These are phyloP conservation scores for Meghimatium bilineatum DNA, from an alignment of 2,888 invertebrate genomes.

Conservation along the genomic window DNA sequence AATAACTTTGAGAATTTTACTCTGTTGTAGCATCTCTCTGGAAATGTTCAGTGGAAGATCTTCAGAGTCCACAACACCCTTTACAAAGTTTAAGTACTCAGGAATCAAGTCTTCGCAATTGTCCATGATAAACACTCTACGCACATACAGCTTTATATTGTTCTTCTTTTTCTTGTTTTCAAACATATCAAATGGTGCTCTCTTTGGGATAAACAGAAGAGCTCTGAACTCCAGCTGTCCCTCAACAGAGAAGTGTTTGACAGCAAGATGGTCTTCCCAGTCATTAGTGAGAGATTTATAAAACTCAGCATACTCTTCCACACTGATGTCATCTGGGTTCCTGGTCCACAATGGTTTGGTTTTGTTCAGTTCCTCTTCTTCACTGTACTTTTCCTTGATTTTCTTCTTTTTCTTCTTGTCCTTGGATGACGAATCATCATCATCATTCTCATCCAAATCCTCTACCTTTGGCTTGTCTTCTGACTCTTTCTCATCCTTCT, in stretches of 20 bases:
- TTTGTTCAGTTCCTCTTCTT: conserved; percentile 98
- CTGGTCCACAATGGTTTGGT: conserved; percentile 98
- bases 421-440: conserved; percentile 80
- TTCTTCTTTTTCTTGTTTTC: conserved; percentile 99
- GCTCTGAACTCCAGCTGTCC: conserved; percentile 91
- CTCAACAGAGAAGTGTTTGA: conserved; percentile 80
- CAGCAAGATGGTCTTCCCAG: conserved; percentile 98
- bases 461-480: conserved; percentile 54
- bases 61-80: conserved; percentile 99
- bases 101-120: conserved; percentile 99
- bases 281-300: conserved; percentile 98
- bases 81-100: conserved; percentile 88
- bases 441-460: conserved; percentile 50
- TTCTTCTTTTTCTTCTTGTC: conserved; percentile 95
- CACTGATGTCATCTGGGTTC: conserved; percentile 96
- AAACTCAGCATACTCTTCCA: conserved; percentile 98
- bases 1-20: conserved; percentile 98
- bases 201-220: conserved; percentile 91
- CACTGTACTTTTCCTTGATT: conserved; percentile 96
- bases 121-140: conserved; percentile 99
- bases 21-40: conserved; percentile 99
- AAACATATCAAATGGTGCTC: conserved; percentile 97
- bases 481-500: conserved; percentile 82
- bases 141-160: conserved; percentile 97
- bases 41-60: conserved; percentile 99